Evolutionary conservation across 2,113 vertebrate species (phyloP).

Genomic region (Hyperoodon ampullatus): DNA sequence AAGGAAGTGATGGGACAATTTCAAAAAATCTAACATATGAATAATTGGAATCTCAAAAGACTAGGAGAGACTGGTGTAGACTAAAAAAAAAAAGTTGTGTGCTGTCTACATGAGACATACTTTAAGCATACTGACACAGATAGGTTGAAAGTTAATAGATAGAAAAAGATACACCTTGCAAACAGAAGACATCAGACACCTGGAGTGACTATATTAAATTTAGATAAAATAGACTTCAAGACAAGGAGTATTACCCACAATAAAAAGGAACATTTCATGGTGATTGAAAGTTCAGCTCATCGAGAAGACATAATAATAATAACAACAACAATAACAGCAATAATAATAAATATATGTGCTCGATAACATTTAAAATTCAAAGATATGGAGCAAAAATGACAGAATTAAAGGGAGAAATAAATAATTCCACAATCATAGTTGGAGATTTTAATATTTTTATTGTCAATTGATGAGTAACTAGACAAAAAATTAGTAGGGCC

Average conservation of each 20-base stretch:
- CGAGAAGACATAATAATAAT: not conserved
- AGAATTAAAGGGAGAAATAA: not conserved
- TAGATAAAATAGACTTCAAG: not conserved
- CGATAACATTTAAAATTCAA: not conserved
- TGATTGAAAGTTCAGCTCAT: not conserved
- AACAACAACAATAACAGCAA: not conserved
- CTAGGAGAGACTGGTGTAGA: rapidly evolving
- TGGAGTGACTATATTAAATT: not conserved
- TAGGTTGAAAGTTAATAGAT: not conserved
- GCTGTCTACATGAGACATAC: not conserved
- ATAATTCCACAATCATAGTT: not conserved
- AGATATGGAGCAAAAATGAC: not conserved
- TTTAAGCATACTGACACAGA: not conserved
- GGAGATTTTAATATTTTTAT: not conserved
- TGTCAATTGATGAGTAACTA: not conserved
- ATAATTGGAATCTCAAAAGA: not conserved
- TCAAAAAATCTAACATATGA: not conserved
- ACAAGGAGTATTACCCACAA: not conserved
- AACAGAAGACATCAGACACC: not conserved
- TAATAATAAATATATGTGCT: not conserved
- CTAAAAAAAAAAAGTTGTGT: not conserved
- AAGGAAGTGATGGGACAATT: not conserved
- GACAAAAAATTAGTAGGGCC: not conserved
- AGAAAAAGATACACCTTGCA: not conserved
- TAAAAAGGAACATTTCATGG: not conserved